Conservation (phyloP, 2,888 invertebrate species). For the Macroteleia sp. region DNA sequence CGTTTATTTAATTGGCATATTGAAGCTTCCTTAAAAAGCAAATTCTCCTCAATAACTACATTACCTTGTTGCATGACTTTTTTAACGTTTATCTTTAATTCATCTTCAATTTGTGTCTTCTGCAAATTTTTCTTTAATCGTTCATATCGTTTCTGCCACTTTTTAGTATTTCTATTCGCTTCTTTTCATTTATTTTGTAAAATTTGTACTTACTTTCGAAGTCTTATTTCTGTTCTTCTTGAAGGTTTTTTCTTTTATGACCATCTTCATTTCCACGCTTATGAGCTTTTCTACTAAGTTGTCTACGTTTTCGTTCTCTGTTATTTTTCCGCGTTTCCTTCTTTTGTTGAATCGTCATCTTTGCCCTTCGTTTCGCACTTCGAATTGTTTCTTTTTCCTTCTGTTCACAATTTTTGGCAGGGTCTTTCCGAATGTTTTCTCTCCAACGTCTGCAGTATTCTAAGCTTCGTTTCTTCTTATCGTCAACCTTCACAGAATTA, state of each 20-base stretch:
- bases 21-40: slow-evolving; percentile 22
- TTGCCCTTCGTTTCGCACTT: slow-evolving; percentile 20
- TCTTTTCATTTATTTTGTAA: slow-evolving; percentile 22
- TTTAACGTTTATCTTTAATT: slow-evolving; percentile 14
- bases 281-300: slow-evolving; percentile 3
- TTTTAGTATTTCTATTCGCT: slow-evolving; percentile 15
- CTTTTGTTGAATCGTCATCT: slow-evolving; percentile 17
- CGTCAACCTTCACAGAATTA: slow-evolving; percentile 8
- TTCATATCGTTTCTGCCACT: slow-evolving; percentile 19
- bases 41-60: slow-evolving; percentile 9
- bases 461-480: slow-evolving; percentile 10
- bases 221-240: slow-evolving; percentile 22
- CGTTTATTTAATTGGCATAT: slow-evolving; percentile 8
- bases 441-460: slow-evolving; percentile 6
- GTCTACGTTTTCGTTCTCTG: slow-evolving; percentile 17
- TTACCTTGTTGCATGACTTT: slow-evolving; percentile 21
- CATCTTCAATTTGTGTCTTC: slow-evolving; percentile 6
- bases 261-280: neutral
- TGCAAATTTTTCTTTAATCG: slow-evolving; percentile 2
- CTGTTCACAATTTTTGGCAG: neutral
- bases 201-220: slow-evolving; percentile 3
- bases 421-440: neutral
- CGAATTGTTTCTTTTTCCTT: slow-evolving; percentile 32
- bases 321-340: slow-evolving; percentile 14
- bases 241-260: slow-evolving; percentile 5